Evolutionary conservation across 2,113 vertebrate species (phyloP).

Genomic region (Melanerpes aurifrons): DNA sequence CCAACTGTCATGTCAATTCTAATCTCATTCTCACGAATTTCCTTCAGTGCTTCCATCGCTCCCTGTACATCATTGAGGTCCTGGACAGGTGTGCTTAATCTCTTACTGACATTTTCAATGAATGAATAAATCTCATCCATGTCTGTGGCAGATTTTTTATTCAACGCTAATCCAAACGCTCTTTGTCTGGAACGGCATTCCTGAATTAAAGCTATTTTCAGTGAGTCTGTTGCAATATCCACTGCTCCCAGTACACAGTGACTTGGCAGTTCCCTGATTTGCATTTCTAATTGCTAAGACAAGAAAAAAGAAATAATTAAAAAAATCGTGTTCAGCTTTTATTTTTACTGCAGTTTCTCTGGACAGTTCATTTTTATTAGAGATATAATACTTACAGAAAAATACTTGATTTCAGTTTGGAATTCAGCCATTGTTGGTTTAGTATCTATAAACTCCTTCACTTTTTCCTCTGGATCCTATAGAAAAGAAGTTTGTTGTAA

Average conservation of each 20-base stretch:
- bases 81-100: constrained; percentile 77
- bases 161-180: constrained; percentile 78
- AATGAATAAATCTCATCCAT: constrained; percentile 80
- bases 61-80: constrained; percentile 82
- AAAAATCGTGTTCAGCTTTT: background rate
- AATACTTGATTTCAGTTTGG: constrained; percentile 78
- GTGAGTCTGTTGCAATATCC: constrained; percentile 71
- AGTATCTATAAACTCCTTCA: constrained; percentile 78
- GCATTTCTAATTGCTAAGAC: constrained; percentile 78
- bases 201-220: constrained; percentile 80
- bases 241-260: constrained; percentile 69
- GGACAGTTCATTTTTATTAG: background rate
- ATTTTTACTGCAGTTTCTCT: background rate
- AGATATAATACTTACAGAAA: constrained; percentile 79
- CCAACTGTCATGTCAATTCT: constrained; percentile 78
- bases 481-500: constrained; percentile 8
- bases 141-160: constrained; percentile 70
- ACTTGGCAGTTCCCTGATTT: constrained; percentile 78
- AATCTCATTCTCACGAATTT: constrained; percentile 81
- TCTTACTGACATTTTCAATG: constrained; percentile 77
- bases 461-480: constrained; percentile 83
- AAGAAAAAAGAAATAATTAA: background rate
- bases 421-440: constrained; percentile 81
- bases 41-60: constrained; percentile 79
- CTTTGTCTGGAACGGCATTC: constrained; percentile 82